phyloP scores from a whole-genome alignment of 2,797 vertebrate species.

The Spinus olivaceus region DNA sequence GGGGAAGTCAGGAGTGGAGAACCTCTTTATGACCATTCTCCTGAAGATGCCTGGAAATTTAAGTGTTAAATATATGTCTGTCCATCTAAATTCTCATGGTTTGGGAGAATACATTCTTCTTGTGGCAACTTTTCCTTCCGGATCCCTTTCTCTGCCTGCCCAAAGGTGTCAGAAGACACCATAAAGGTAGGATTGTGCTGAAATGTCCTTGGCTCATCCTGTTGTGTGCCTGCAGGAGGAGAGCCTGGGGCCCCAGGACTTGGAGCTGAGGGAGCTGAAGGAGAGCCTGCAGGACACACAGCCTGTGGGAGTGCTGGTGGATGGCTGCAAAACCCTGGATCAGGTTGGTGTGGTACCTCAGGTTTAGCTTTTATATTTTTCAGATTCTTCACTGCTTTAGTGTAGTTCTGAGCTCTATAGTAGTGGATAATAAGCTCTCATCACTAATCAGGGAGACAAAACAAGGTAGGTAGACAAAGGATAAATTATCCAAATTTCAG shows the following conservation, averaged over 20 bases:
- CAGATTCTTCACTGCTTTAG: background rate
- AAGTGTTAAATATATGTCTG: background rate
- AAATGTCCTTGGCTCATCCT: background rate
- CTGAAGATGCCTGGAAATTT: background rate
- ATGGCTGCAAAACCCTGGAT: slow-evolving; percentile 91
- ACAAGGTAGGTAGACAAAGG: background rate
- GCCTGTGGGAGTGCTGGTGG: slow-evolving; percentile 93
- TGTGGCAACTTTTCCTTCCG: background rate
- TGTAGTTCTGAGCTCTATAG: background rate
- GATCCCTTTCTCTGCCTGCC: background rate
- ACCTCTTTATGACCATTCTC: background rate
- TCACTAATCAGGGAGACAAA: background rate
- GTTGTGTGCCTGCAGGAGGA: slow-evolving; percentile 75
- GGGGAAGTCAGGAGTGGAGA: background rate
- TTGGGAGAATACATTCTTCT: background rate
- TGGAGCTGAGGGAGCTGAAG: slow-evolving; percentile 91
- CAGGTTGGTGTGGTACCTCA: slow-evolving; percentile 77
- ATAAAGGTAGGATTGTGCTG: rapidly evolving
- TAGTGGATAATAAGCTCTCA: background rate
- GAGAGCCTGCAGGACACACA: slow-evolving; percentile 93
- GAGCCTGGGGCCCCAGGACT: slow-evolving; percentile 77
- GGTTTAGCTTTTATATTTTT: background rate
- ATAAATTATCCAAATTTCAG: background rate
- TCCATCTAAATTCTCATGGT: background rate
- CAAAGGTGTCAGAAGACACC: background rate